These are phyloP conservation scores for Spinus pinus DNA, from an alignment of 2,797 vertebrate genomes.

Conservation along the genomic window DNA sequence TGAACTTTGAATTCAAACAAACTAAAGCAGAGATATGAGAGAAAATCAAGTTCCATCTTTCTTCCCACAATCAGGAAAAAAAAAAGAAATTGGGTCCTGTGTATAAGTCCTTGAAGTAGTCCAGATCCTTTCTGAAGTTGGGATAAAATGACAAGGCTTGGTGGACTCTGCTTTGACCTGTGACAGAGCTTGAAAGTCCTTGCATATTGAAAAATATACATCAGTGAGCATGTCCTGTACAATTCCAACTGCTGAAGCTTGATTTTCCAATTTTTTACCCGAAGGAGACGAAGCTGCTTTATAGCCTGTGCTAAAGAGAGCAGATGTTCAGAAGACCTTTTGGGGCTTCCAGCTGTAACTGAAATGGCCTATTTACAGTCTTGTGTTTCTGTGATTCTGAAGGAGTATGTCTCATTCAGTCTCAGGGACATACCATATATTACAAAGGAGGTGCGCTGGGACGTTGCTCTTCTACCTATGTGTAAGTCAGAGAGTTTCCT, in stretches of 20 bases:
- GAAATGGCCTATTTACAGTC: neutral
- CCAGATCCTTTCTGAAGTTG: neutral
- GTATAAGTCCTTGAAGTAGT: neutral
- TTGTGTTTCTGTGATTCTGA: neutral
- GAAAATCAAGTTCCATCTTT: neutral
- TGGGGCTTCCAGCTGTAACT: neutral
- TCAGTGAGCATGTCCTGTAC: neutral
- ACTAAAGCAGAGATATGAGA: neutral
- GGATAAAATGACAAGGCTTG: neutral
- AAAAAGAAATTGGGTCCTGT: neutral
- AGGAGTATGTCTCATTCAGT: neutral
- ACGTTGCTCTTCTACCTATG: fast-evolving
- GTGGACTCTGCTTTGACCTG: neutral
- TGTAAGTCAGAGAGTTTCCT: neutral
- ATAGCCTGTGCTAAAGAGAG: neutral
- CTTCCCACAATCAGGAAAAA: neutral
- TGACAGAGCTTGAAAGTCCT: neutral
- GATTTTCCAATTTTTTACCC: neutral
- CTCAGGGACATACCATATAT: neutral
- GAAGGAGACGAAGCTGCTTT: neutral
- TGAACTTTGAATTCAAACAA: neutral
- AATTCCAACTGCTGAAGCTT: neutral
- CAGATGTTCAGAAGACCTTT: conserved; percentile 24
- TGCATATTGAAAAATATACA: neutral
- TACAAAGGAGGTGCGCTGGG: neutral